A percentile compares a stretch with the other conserved stretches of the same genome.
Conservation (phyloP, 2,113 vertebrate genomes). For the Indicator indicator region DNA sequence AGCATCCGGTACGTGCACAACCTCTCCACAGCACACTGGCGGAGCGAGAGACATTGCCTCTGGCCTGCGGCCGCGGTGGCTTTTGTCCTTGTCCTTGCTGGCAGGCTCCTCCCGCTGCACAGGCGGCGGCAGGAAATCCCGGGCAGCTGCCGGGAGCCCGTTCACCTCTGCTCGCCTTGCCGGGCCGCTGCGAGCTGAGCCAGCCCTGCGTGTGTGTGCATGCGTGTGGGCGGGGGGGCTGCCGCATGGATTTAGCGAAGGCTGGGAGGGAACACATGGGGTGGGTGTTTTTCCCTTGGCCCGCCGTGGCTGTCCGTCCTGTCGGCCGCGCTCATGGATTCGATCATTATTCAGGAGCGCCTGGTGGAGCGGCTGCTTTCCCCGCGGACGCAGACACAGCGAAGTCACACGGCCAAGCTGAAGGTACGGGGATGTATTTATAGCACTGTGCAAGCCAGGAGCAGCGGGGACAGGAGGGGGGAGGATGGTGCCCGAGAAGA, state of each 20-base stretch:
- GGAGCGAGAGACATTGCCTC: not conserved
- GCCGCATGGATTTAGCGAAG: slow-evolving; percentile 50
- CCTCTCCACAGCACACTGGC: not conserved
- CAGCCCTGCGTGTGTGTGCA: slow-evolving; percentile 44
- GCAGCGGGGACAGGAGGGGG: slow-evolving; percentile 3
- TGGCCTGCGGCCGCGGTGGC: not conserved
- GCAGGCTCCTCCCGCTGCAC: slow-evolving; percentile 37
- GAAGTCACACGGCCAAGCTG: slow-evolving; percentile 82
- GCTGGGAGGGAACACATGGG: slow-evolving; percentile 64
- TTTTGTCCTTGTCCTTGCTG: not conserved
- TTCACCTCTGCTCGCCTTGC: not conserved
- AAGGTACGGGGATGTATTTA: slow-evolving; percentile 83
- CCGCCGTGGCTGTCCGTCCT: slow-evolving; percentile 26
- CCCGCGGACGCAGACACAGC: slow-evolving; percentile 86
- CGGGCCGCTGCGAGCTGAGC: not conserved
- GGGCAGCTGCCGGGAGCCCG: slow-evolving; percentile 34
- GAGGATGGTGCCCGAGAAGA: slow-evolving; percentile 46
- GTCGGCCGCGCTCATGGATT: slow-evolving; percentile 84
- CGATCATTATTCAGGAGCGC: slow-evolving; percentile 93
- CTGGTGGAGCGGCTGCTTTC: slow-evolving; percentile 93
- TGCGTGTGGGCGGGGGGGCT: slow-evolving; percentile 62
- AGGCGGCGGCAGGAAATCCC: slow-evolving; percentile 52
- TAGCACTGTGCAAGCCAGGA: not conserved
- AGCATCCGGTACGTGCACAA: not conserved
- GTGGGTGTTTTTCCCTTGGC: slow-evolving; percentile 24